Base-by-base conservation (phyloP, 1,140 invertebrate genomes). In the Hydropsyche tenuis region DNA sequence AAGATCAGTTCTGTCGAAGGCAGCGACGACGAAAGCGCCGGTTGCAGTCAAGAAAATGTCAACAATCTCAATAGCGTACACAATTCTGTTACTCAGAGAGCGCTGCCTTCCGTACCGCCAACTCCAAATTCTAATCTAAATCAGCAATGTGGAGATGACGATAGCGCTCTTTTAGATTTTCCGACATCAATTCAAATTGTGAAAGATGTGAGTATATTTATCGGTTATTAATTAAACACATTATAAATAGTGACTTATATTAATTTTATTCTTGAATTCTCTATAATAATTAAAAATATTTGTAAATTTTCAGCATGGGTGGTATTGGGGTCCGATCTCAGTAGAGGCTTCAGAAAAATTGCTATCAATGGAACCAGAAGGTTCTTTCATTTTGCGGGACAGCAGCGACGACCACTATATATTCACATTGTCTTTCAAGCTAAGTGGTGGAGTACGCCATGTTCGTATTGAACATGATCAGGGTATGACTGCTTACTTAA, bases 271-370 rank as follows among this genome's bases (percentile, higher is more conserved):
- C 37, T 20, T 0, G 42, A 43, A 43, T 6, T 22, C 23, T 53
- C 25, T 11, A 22, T 62, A 45, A 20, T 63, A 43, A 63, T 37
- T 14, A 30, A 30, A 64, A 42, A 48, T n/a, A 45, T 62, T 64
- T 78, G 71, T 79, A n/a, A n/a, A 75, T 46, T 88, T 89, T 75
- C 81, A 97, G 95, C 96, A 94, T 85, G 95, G 95, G 48, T 98
- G 96, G 96, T 99, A 99, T 83, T 99, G 96, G 96, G 97, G 97
- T 78, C 96, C 96, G 51, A 90, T 99, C 79, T 96, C 94, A 69
- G 94, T 95, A 62, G 95, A 97, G 84, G 92, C 93, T 72, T 96
- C 96, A 0, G 96, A 98, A 82, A 94, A 95, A 83, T 92, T 98
- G 75, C 86, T 99, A 16, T 93, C 92, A 3, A 95, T 94, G 80